Evolutionary conservation across 1,140 invertebrate genomes (phyloP).

Genomic region (Calephelis virginiensis): DNA sequence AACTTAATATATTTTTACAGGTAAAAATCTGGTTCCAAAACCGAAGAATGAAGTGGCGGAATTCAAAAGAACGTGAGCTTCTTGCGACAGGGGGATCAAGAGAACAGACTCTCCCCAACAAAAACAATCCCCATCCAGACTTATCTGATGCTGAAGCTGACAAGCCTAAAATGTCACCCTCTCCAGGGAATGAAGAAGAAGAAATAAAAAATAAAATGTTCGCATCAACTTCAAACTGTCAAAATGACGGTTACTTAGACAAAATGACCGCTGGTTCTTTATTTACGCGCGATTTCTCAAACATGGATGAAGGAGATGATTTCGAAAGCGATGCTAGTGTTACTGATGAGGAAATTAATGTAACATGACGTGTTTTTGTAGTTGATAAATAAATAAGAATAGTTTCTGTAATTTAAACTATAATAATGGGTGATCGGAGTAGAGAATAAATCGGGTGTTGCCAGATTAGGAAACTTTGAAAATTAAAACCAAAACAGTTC

Average conservation of each 20-base stretch:
- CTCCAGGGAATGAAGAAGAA: slow-evolving; percentile 56
- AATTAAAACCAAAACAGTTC: too few relatives aligned
- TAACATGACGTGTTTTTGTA: slow-evolving; percentile 83
- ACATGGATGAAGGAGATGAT: slow-evolving; percentile 79
- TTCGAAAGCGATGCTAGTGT: slow-evolving; percentile 85
- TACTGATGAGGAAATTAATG: slow-evolving; percentile 89
- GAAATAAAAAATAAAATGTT: slow-evolving; percentile 66
- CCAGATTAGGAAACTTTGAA: neutral
- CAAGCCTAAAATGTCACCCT: slow-evolving; percentile 82
- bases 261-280: slow-evolving; percentile 55
- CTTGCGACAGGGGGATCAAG: slow-evolving; percentile 94
- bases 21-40: slow-evolving; percentile 99
- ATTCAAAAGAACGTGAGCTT: slow-evolving; percentile 97
- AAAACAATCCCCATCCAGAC: slow-evolving; percentile 98
- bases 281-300: slow-evolving; percentile 67
- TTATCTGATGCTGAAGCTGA: slow-evolving; percentile 93
- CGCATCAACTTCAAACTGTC: slow-evolving; percentile 53
- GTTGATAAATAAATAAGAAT: neutral
- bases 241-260: slow-evolving; percentile 59
- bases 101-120: slow-evolving; percentile 96
- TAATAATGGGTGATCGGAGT: neutral
- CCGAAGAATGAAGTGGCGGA: slow-evolving; percentile 97
- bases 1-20: slow-evolving; percentile 79
- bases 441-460: too few relatives aligned
- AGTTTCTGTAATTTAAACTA: slow-evolving; percentile 9